phyloP scores from a whole-genome alignment of 2,797 vertebrate genomes.

The Falco cherrug region DNA sequence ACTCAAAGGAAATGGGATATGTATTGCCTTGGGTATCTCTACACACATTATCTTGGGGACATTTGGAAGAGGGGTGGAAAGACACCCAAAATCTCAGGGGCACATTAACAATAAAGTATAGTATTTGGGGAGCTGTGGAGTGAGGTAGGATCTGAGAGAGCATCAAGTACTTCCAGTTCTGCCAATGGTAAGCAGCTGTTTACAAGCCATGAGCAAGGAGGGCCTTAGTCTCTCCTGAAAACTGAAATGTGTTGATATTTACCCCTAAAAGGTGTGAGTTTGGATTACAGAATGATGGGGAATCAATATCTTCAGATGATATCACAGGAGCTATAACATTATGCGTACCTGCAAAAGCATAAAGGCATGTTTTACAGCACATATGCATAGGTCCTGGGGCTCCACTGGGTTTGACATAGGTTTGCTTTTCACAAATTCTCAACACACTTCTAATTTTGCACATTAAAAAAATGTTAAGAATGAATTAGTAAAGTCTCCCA shows the following conservation, averaged over 20 bases:
- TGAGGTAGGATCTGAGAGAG: neutral
- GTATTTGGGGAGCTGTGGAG: neutral
- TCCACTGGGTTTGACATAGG: neutral
- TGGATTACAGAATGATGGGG: neutral
- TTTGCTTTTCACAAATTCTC: neutral
- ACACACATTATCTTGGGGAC: no score
- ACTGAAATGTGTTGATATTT: neutral
- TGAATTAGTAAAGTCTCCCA: neutral
- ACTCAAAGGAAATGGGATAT: neutral
- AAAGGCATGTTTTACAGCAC: neutral
- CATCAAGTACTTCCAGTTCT: neutral
- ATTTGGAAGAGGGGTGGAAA: no score
- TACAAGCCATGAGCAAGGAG: accelerated
- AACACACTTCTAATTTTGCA: neutral
- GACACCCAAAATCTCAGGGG: no score
- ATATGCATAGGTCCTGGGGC: neutral
- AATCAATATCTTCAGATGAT: neutral
- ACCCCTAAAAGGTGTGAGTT: neutral
- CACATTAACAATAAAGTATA: accelerated
- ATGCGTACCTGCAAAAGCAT: neutral
- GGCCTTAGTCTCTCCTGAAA: neutral
- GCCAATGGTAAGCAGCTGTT: neutral
- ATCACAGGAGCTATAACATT: neutral
- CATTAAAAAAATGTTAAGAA: neutral
- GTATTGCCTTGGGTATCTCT: neutral